Conservation (phyloP, 2,113 vertebrate species). For the Ardeotis arabs region DNA sequence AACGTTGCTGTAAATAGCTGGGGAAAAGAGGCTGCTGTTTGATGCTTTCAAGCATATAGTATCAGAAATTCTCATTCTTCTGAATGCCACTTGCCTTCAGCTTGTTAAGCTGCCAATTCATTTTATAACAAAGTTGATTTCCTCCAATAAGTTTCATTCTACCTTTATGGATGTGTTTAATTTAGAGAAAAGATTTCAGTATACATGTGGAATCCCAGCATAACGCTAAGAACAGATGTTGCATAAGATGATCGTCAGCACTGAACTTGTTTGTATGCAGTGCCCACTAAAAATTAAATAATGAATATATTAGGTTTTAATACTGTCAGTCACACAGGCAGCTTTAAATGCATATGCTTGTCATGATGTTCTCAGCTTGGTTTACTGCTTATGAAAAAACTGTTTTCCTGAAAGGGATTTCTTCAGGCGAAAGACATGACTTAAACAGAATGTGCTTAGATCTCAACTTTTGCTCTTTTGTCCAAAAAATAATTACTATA, state of each 20-base stretch:
- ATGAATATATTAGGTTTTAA: neutral
- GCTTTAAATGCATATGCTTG: neutral
- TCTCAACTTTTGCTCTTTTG: neutral
- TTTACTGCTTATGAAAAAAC: neutral
- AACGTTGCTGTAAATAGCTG: neutral
- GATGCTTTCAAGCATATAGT: neutral
- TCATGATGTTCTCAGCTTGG: neutral
- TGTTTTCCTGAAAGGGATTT: neutral
- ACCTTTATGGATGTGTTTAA: neutral
- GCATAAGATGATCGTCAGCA: neutral
- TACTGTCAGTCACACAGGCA: neutral
- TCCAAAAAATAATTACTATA: neutral
- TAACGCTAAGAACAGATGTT: slow-evolving; percentile 19
- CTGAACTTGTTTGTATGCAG: neutral
- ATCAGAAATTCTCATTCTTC: neutral
- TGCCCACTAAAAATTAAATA: neutral
- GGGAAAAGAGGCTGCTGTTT: neutral
- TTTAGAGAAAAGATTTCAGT: neutral
- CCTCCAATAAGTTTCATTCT: slow-evolving; percentile 7
- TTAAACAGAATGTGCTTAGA: neutral
- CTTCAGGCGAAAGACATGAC: neutral
- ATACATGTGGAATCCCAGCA: neutral
- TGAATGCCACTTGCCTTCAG: slow-evolving; percentile 18
- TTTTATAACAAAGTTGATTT: slow-evolving; percentile 27
- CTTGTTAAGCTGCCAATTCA: slow-evolving; percentile 1